These are phyloP conservation scores for Sus cebifrons DNA, from an alignment of 2,797 vertebrate species.

Conservation along the genomic window DNA sequence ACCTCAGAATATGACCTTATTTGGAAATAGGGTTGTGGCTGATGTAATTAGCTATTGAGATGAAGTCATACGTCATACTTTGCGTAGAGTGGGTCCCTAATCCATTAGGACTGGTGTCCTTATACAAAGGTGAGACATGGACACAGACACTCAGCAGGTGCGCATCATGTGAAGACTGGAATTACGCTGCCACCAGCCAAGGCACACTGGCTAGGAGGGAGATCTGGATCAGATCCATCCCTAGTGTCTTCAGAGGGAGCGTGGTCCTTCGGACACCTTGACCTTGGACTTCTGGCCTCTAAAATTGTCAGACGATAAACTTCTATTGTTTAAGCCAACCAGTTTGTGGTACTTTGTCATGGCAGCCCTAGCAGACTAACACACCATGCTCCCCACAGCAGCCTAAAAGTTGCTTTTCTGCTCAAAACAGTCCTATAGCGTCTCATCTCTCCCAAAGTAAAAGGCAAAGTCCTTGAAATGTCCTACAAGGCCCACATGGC, in stretches of 20 bases:
- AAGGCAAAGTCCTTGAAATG: slow-evolving; percentile 1
- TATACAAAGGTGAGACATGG: background rate
- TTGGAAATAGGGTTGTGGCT: background rate
- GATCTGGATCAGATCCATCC: background rate
- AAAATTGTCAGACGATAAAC: background rate
- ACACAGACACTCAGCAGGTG: background rate
- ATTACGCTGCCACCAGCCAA: background rate
- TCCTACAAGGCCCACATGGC: background rate
- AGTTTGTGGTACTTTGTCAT: background rate
- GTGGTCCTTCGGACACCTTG: background rate
- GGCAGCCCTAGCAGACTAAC: background rate
- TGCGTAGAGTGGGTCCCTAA: background rate
- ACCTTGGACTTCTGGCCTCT: background rate
- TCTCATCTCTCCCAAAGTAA: background rate
- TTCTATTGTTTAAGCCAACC: background rate
- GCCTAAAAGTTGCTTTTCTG: background rate
- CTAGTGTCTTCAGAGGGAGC: background rate
- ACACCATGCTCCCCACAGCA: background rate
- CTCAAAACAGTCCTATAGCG: background rate
- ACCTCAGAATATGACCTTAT: background rate
- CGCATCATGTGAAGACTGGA: background rate
- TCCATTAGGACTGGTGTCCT: background rate
- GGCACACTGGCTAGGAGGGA: background rate
- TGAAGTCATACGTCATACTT: background rate
- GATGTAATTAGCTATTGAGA: background rate